A percentile compares a stretch with the other conserved stretches of the same genome.
phyloP scores from a whole-genome alignment of 2,797 vertebrate species.

The Spheniscus humboldti region DNA sequence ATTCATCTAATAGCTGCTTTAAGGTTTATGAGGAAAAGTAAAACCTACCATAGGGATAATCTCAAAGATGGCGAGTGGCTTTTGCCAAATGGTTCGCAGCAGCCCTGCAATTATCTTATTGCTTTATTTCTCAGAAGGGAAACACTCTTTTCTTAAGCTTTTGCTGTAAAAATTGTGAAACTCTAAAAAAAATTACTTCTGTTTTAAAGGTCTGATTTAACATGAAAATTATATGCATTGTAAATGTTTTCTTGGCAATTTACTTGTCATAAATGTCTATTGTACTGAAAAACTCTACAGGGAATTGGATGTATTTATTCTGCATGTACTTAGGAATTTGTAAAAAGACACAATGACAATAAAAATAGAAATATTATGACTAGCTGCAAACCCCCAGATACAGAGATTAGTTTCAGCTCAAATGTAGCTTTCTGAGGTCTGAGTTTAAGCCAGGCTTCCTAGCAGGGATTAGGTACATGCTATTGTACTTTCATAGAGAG shows the following conservation, averaged over 20 bases:
- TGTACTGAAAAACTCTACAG: slow-evolving; percentile 34
- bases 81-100: slow-evolving; percentile 31
- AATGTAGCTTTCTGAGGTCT: slow-evolving; percentile 16
- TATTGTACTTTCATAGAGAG: neutral
- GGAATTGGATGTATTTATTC: slow-evolving; percentile 51
- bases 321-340: slow-evolving; percentile 41
- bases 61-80: slow-evolving; percentile 5
- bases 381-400: slow-evolving; percentile 6
- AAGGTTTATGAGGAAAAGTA: slow-evolving; percentile 18
- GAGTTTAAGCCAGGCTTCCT: slow-evolving; percentile 28
- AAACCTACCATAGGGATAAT: slow-evolving; percentile 20
- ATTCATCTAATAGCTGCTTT: slow-evolving; percentile 10
- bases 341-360: slow-evolving; percentile 55
- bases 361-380: slow-evolving; percentile 68
- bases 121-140: slow-evolving; percentile 62
- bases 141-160: neutral
- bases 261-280: slow-evolving; percentile 65
- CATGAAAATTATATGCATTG: slow-evolving; percentile 63
- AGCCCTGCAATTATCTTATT: slow-evolving; percentile 17
- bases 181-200: neutral
- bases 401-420: slow-evolving; percentile 32
- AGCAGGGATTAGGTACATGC: neutral
- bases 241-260: slow-evolving; percentile 71
- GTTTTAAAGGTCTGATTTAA: slow-evolving; percentile 60
- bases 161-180: slow-evolving; percentile 51